Conservation (phyloP, 2,888 invertebrate species). For the Octonoba sinensis region DNA sequence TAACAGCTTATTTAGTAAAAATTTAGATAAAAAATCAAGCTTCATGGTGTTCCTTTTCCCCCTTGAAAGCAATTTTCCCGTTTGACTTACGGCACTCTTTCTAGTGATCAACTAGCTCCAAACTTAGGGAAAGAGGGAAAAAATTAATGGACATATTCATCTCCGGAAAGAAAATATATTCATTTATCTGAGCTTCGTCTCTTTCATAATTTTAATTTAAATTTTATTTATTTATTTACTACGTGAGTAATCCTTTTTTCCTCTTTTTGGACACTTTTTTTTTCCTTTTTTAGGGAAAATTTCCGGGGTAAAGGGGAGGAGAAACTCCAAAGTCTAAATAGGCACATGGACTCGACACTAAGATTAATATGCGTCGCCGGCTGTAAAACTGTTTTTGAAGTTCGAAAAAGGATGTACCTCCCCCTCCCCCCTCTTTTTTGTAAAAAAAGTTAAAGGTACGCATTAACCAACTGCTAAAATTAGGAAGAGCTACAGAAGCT, state of each 20-base stretch:
- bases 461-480: conserved; percentile 22
- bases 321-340: conserved; percentile 19
- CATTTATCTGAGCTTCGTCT: conserved; percentile 20
- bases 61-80: too few species aligned
- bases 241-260: conserved; percentile 38
- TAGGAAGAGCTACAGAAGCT: conserved; percentile 9
- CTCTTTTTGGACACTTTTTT: conserved; percentile 8
- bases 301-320: conserved; percentile 25
- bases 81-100: too few species aligned
- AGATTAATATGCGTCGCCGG: conserved; percentile 40
- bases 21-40: too few species aligned
- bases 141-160: too few species aligned
- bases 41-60: too few species aligned
- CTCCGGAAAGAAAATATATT: conserved; percentile 25
- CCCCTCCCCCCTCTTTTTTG: background rate
- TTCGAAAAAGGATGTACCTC: conserved; percentile 1
- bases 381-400: conserved; percentile 50
- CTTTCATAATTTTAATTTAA: conserved; percentile 51
- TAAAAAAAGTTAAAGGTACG: conserved; percentile 3
- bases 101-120: too few species aligned
- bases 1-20: too few species aligned
- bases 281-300: conserved; percentile 27
- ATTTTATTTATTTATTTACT: conserved; percentile 50
- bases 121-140: too few species aligned
- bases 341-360: conserved; percentile 40